Evolutionary conservation across 2,888 invertebrate species (phyloP).

Genomic region (Drosophila diplacantha): DNA sequence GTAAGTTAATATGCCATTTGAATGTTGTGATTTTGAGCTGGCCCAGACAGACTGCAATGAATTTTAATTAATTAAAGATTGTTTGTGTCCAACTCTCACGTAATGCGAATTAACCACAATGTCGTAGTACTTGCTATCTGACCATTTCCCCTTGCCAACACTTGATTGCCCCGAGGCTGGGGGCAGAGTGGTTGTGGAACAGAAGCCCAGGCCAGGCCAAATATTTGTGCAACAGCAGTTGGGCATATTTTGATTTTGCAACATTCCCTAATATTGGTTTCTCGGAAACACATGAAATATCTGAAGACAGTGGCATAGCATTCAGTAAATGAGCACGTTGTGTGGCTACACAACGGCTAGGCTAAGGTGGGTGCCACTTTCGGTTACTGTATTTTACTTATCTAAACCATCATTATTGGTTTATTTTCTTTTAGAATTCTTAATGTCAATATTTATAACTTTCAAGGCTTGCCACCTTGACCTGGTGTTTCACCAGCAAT

Average conservation of each 20-base stretch:
- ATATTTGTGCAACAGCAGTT: constrained; percentile 35
- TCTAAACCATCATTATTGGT: neutral
- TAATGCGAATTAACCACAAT: constrained; percentile 39
- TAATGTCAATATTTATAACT: neutral
- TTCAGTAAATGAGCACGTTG: neutral
- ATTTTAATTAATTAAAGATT: constrained; percentile 70
- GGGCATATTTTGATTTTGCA: constrained; percentile 28
- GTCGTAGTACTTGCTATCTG: constrained; percentile 4
- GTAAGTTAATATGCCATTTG: constrained; percentile 70
- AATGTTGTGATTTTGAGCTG: constrained; percentile 52
- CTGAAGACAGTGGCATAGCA: neutral
- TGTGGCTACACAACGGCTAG: neutral
- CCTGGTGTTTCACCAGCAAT: neutral
- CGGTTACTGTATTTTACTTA: neutral
- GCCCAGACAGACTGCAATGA: constrained; percentile 51
- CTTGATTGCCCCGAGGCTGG: neutral
- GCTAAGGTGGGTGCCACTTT: too few species aligned
- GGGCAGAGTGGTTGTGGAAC: constrained; percentile 4
- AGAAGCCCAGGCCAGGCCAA: constrained; percentile 6
- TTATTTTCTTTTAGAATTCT: neutral
- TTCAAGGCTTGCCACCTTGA: neutral
- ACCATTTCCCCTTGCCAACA: neutral
- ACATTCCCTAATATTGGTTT: constrained; percentile 23
- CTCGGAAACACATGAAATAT: constrained; percentile 7
- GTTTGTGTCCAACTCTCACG: constrained; percentile 39